Evolutionary conservation across 2,888 invertebrate species (phyloP).

Genomic region (Drosophila barbarae): DNA sequence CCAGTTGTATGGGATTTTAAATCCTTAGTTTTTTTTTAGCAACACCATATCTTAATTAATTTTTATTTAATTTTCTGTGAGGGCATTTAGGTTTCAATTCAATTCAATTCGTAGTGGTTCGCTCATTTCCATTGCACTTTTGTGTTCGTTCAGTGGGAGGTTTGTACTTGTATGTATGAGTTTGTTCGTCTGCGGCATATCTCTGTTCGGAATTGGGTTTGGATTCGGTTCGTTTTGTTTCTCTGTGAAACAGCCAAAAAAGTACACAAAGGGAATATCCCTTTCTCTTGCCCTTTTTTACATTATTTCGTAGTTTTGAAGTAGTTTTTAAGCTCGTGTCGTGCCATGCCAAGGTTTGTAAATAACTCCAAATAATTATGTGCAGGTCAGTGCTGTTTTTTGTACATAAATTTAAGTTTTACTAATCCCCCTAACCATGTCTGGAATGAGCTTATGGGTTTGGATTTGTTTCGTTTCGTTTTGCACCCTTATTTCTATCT

Average conservation of each 20-base stretch:
- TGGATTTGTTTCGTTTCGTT: conserved; percentile 14
- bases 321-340: conserved; percentile 46
- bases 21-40: neutral
- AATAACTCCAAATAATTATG: conserved; percentile 37
- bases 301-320: conserved; percentile 13
- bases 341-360: conserved; percentile 66
- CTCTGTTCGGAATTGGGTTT: conserved; percentile 18
- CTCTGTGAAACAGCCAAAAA: conserved; percentile 11
- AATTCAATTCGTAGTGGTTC: conserved; percentile 5
- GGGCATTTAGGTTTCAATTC: conserved; percentile 8
- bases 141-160: conserved; percentile 34
- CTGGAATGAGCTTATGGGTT: conserved; percentile 27
- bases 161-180: conserved; percentile 23
- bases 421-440: conserved; percentile 15
- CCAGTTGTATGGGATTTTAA: neutral
- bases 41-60: neutral
- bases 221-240: conserved; percentile 6
- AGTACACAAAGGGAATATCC: conserved; percentile 5
- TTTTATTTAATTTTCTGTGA: conserved; percentile 6
- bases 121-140: conserved; percentile 50
- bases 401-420: conserved; percentile 23
- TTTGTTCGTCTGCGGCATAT: conserved; percentile 23
- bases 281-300: neutral
- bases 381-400: conserved; percentile 38
- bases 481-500: conserved; percentile 21